Evolutionary conservation across 2,113 vertebrate genomes (phyloP).

Genomic region (Hystrix cristata): DNA sequence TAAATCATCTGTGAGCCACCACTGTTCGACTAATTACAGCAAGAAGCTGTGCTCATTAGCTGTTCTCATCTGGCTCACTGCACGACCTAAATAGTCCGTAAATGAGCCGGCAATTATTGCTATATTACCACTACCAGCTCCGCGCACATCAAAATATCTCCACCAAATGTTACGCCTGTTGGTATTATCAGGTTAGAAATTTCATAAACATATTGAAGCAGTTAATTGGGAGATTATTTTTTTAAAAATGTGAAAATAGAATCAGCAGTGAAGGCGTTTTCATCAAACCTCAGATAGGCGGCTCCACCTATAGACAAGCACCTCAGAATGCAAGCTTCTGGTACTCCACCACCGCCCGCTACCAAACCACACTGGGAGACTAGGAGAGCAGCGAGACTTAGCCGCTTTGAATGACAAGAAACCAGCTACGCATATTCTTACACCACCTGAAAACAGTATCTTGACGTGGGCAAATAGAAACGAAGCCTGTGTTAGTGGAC

Average conservation of each 20-base stretch:
- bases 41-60: slow-evolving; percentile 98
- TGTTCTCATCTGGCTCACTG: slow-evolving; percentile 96
- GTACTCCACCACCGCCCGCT: neutral
- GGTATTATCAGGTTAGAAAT: slow-evolving; percentile 92
- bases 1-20: slow-evolving; percentile 94
- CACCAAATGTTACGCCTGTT: slow-evolving; percentile 93
- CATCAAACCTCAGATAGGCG: slow-evolving; percentile 82
- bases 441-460: neutral
- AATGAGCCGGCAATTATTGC: slow-evolving; percentile 96
- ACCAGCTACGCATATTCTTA: neutral
- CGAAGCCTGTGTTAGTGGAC: neutral
- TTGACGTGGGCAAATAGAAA: slow-evolving; percentile 27
- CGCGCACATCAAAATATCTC: slow-evolving; percentile 93
- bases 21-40: slow-evolving; percentile 95
- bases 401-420: neutral
- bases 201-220: slow-evolving; percentile 91
- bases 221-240: slow-evolving; percentile 92
- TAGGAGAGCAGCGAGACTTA: neutral
- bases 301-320: slow-evolving; percentile 84
- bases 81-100: slow-evolving; percentile 97
- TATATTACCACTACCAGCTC: slow-evolving; percentile 92
- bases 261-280: slow-evolving; percentile 84
- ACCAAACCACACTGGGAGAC: neutral
- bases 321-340: slow-evolving; percentile 74
- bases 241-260: slow-evolving; percentile 87